Base-by-base conservation (phyloP, 2,113 vertebrate genomes). In the Mesocricetus auratus region DNA sequence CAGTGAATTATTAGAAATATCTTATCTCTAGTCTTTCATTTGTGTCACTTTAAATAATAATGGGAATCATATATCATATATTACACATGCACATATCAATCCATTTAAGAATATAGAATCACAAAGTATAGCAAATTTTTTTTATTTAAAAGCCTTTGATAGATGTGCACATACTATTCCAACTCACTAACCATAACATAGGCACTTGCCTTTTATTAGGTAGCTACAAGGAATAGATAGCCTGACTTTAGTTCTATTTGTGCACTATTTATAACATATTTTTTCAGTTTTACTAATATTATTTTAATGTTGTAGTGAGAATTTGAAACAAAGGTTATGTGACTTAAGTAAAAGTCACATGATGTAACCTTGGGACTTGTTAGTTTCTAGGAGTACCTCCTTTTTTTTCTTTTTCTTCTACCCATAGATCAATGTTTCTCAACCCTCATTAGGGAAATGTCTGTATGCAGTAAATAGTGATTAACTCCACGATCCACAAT, bases 241-340 rank as follows among this genome's bases (percentile, higher is more conserved):
- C 24, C 64, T 29, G 39, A 47, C 33, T 15, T 1, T 17, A 33
- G 0, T 86, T 42, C 64, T 75, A 45, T 31, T 39, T 47, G 66
- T 47, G 12, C 0, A 95, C 56, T 88, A 81, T 75, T 94, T 91
- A 11, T 90, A 85, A 66, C 36, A 33, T 0, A 66, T 1, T 45
- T 90, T 47, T 69, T 62, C n/a, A n/a, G 31, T 39, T 74, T 10
- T 68, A 77, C 11, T 39, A 75, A 36, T 12, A 85, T 45, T 91
- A n/a, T 71, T 92, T 47, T 1, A 13, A n/a, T 93, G 97, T 96
- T 45, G 86, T 29, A 87, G 36, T 90, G 81, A 75, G 62, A 19
- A 93, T 95, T 29, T 90, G 74, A 96, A 16, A 11, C 12, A 71
- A 86, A 96, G 36, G 26, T 96, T 85, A 94, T 85, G 47, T 19